phyloP scores from a whole-genome alignment of 2,888 invertebrate genomes.

The Ryuthela nishihirai region DNA sequence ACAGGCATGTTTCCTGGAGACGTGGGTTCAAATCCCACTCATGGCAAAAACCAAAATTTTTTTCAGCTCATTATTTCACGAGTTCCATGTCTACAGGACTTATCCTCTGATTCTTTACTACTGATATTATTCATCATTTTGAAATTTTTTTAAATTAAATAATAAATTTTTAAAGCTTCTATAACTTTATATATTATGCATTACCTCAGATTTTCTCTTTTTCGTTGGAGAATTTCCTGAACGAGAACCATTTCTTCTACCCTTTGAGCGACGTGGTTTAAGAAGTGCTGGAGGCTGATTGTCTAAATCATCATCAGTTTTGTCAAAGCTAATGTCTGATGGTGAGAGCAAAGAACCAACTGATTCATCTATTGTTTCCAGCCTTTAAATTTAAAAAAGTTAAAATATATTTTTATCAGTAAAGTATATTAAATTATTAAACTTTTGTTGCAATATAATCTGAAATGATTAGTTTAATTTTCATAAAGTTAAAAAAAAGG shows the following conservation, averaged over 20 bases:
- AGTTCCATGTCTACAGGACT: too few relatives aligned
- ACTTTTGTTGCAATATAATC: not conserved
- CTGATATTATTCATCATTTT: too few relatives aligned
- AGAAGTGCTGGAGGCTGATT: conserved; percentile 51
- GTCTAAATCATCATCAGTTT: conserved; percentile 72
- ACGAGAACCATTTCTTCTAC: conserved; percentile 12
- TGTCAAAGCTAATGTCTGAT: conserved; percentile 66
- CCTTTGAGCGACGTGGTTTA: conserved; percentile 5
- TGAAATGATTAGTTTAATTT: not conserved
- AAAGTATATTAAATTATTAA: not conserved
- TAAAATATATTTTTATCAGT: not conserved
- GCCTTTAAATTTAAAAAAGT: conserved; percentile 35
- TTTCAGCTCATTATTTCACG: too few relatives aligned
- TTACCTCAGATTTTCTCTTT: conserved; percentile 72
- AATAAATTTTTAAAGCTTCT: too few relatives aligned
- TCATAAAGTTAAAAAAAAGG: not conserved
- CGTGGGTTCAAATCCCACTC: too few relatives aligned
- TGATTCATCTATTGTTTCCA: conserved; percentile 48
- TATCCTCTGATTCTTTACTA: too few relatives aligned
- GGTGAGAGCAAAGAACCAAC: conserved; percentile 69
- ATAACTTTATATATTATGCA: too few relatives aligned
- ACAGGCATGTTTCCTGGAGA: too few relatives aligned
- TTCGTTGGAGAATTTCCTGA: conserved; percentile 47
- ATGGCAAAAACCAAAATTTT: too few relatives aligned
- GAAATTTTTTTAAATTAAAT: too few relatives aligned